Evolutionary conservation across 2,888 invertebrate species (phyloP), one percentile per base, ranked within the genome.

Genomic region (Ecliptopera silaceata): DNA sequence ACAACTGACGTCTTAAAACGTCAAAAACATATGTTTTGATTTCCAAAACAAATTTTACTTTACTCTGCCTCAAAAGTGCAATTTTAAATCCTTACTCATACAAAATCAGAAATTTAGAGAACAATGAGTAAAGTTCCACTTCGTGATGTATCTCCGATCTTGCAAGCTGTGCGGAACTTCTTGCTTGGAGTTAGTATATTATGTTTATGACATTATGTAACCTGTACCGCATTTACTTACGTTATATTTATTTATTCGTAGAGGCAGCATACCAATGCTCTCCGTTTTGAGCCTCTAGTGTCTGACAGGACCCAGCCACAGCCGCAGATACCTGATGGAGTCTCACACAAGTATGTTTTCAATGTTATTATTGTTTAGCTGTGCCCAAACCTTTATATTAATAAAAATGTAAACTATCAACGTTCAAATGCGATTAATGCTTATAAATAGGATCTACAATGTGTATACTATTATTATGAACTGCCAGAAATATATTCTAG

Each of bases 301-400:
- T 88, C 96, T 2, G 88, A 93, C 8, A 94, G 98, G 71, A 95
- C 95, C 49, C 97, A 96, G 77, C 97, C 97, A 18, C 95, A 91
- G 12, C 98, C 98, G 42, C 82, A 92, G 52, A 80, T 98, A 47
- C 98, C 97, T 15, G 96, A 94, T 61, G 98, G 98, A 8, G 95
- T 96, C 1, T 92, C 95, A 26, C 96, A 97, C 83, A 93, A 92
- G 79, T 87, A 77, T 73, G 80, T 62, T 45, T 32, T 15, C 36
- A 50, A 34, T 49, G 15, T 42, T 26, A 53, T 41, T 46, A 15
- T 50, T 29, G 4, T 39, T 39, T n/a, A 11, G 46, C 34, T 8
- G 6, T 1, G 1, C 34, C n/a, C 8, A 15, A 36, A 8, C 8
- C 3, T 36, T 15, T 8, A 8, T 15, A 8, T 15, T 31, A 31